Evolutionary conservation across 2,113 vertebrate species (phyloP), one percentile per base, ranked within the genome.

Genomic region (Phycodurus eques): DNA sequence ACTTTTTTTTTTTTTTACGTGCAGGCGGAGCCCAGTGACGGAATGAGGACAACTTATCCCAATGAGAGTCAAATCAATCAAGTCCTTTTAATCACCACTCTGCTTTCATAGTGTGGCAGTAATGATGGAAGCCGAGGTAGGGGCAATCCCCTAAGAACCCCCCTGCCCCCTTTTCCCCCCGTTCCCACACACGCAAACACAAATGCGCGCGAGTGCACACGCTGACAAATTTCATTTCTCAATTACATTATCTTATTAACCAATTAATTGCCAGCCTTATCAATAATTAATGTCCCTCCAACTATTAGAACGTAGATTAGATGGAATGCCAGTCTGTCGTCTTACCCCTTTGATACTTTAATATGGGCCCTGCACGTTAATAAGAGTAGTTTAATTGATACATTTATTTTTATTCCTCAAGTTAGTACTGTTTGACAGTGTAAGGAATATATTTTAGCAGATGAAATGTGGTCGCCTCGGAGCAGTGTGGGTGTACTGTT

Each of bases 161-260:
- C 73, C 59, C 35, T 33, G 27, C 14, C 47, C 35, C 13, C 47
- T 31, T 7, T 67, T 35, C 76, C 59, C 75, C 70, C 67, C 47
- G 51, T 66, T 74, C 46, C 72, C 12, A 67, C 46, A 42, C 67
- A 76, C 81, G 80, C 86, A 39, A 39, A 27, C 77, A 79, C 78
- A 77, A 85, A 80, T 77, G 73, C 70, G 83, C 82, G 83, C 88
- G 83, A 79, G 79, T 76, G 77, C 79, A 82, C 80, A 88, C 88
- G 86, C 88, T 88, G 91, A 88, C 92, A 90, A 93, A 93, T 92
- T 93, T 92, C 91, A 93, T 93, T 93, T 93, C 92, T 93, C 92
- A 93, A 93, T 93, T 93, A 93, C 92, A 92, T 93, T 93, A 93
- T 92, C 92, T 92, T 90, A 90, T 92, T 92, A 93, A 91, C 92